These are phyloP conservation scores for Aporrectodea caliginosa DNA, from an alignment of 1,140 invertebrate genomes.

Conservation along the genomic window DNA sequence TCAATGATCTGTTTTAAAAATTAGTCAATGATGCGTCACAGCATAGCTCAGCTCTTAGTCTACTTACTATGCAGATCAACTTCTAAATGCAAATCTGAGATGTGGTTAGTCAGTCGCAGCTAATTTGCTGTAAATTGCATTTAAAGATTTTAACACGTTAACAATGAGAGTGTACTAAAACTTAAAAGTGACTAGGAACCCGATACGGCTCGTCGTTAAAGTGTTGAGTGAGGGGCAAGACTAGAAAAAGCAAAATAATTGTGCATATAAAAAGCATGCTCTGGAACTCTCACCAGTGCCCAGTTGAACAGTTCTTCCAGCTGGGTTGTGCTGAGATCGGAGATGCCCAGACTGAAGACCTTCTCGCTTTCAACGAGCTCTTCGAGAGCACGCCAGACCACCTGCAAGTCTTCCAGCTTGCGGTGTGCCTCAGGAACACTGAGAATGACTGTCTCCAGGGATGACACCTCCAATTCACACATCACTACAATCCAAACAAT, in stretches of 20 bases:
- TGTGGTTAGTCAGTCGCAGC: no score
- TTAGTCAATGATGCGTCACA: no score
- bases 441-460: constrained; percentile 72
- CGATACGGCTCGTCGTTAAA: no score
- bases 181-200: constrained; percentile 34
- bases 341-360: constrained; percentile 74
- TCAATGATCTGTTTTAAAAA: no score
- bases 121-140: no score
- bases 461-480: constrained; percentile 62
- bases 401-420: constrained; percentile 63
- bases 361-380: constrained; percentile 64
- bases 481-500: no score
- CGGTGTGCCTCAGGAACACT: constrained; percentile 62
- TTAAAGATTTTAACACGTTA: no score
- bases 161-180: no score
- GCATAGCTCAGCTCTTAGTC: no score
- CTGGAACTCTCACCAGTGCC: constrained; percentile 65
- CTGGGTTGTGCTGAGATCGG: constrained; percentile 77
- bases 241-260: not conserved
- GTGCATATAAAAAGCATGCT: not conserved
- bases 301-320: constrained; percentile 73
- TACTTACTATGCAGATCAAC: no score
- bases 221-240: no score
- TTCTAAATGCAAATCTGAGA: no score
- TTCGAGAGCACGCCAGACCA: constrained; percentile 71